These are phyloP conservation scores for Sylvilagus floridanus DNA, from an alignment of 2,797 vertebrate genomes.

Conservation along the genomic window DNA sequence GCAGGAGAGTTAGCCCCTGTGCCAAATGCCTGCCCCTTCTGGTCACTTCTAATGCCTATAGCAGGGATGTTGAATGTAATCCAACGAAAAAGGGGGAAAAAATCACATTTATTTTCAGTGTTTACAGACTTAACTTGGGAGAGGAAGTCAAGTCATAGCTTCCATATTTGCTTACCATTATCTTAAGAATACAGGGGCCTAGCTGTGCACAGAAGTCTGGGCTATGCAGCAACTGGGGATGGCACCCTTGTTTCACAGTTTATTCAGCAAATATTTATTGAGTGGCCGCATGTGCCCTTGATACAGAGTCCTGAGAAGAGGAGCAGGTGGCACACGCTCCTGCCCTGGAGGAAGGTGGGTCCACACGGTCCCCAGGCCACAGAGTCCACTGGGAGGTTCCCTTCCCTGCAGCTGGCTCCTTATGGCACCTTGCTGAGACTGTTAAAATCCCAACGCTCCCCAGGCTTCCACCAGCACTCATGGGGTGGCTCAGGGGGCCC, in stretches of 20 bases:
- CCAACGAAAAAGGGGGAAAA: neutral
- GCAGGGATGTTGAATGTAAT: neutral
- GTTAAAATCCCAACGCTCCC: neutral
- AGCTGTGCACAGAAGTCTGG: neutral
- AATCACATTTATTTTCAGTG: neutral
- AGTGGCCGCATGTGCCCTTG: too few relatives aligned
- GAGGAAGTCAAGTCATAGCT: neutral
- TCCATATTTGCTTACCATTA: neutral
- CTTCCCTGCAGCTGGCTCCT: neutral
- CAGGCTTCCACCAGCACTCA: neutral
- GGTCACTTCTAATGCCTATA: neutral
- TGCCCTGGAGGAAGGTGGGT: neutral
- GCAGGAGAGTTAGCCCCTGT: too few relatives aligned
- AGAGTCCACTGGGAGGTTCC: neutral
- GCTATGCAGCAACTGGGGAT: neutral
- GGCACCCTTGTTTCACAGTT: neutral
- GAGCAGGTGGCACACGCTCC: accelerated
- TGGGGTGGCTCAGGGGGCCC: neutral
- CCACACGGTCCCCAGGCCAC: neutral
- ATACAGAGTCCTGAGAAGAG: neutral
- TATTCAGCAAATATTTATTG: neutral
- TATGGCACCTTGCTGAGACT: neutral
- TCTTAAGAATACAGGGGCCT: neutral
- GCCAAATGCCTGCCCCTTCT: too few relatives aligned
- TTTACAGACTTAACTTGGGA: neutral